These are phyloP conservation scores for Eunapius fragilis DNA, from an alignment of 37 sponge, comb jelly and placozoan species.

Conservation along the genomic window DNA sequence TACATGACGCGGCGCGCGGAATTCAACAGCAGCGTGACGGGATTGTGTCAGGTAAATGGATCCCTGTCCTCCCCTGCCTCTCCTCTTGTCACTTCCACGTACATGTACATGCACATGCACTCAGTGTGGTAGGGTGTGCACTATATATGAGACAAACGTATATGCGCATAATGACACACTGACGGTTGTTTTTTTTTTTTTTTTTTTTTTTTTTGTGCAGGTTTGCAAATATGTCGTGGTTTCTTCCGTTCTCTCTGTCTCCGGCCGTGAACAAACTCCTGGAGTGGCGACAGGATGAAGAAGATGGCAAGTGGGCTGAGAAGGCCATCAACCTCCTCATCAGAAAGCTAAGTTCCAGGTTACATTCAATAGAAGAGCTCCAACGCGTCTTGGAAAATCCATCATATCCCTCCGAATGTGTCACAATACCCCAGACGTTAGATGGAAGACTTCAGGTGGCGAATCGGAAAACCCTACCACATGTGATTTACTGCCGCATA, in stretches of 20 bases:
- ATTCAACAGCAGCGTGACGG: too few relatives aligned
- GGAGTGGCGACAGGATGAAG: constrained; percentile 46
- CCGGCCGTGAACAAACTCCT: constrained; percentile 39
- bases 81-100: too few relatives aligned
- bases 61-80: too few relatives aligned
- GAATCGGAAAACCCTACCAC: constrained; percentile 51
- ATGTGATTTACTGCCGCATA: constrained; percentile 72
- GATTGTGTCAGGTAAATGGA: too few relatives aligned
- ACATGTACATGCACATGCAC: too few relatives aligned
- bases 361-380: constrained; percentile 25
- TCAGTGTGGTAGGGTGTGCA: too few relatives aligned
- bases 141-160: too few relatives aligned
- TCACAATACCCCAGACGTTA: constrained; percentile 35
- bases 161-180: too few relatives aligned
- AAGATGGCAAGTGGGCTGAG: constrained; percentile 51
- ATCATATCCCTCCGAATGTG: constrained; percentile 18
- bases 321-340: constrained; percentile 47
- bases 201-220: too few relatives aligned
- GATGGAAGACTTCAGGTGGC: constrained; percentile 50
- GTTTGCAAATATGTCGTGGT: neutral
- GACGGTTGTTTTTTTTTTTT: too few relatives aligned
- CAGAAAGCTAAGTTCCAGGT: constrained; percentile 24
- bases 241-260: constrained; percentile 1
- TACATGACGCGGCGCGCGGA: too few relatives aligned
- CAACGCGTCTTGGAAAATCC: constrained; percentile 23